Conservation (phyloP, 92 coral and sea anemone species). For the Actinernus sp. region DNA sequence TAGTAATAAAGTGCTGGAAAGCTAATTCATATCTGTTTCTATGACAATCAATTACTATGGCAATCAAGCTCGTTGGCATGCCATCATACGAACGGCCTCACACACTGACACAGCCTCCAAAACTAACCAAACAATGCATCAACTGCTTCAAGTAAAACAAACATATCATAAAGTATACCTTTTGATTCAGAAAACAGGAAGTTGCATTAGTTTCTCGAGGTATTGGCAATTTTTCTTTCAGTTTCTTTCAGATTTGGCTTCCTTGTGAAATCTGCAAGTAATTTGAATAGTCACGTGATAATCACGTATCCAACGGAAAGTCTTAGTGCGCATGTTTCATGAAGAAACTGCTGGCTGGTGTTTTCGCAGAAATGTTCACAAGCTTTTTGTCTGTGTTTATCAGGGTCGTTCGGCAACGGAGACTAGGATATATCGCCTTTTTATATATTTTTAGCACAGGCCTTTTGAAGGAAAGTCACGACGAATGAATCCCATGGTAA, state of each 20-base stretch:
- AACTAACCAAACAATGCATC: not conserved
- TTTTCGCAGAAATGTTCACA: too few relatives aligned
- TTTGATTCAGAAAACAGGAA: conserved; percentile 16
- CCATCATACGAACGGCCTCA: not conserved
- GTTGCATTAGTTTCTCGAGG: too few relatives aligned
- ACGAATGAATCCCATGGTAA: too few relatives aligned
- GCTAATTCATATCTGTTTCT: conserved; percentile 46
- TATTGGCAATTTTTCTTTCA: too few relatives aligned
- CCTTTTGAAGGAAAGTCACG: too few relatives aligned
- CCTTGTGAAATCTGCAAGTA: conserved; percentile 5
- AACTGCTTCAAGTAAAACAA: not conserved
- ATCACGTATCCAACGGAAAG: not conserved
- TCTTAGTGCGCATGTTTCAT: not conserved
- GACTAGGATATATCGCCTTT: too few relatives aligned
- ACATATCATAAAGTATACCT: not conserved
- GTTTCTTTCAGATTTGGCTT: too few relatives aligned
- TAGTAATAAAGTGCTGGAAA: not conserved
- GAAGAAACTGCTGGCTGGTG: not conserved
- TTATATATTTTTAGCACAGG: too few relatives aligned
- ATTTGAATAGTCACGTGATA: not conserved
- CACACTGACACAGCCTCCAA: not conserved
- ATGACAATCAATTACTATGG: conserved; percentile 82
- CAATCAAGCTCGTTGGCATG: conserved; percentile 49
- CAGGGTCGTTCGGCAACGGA: too few relatives aligned
- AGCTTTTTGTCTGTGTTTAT: too few relatives aligned